A percentile compares a stretch with the other conserved stretches of the same genome.
Evolutionary conservation across 2,888 invertebrate genomes (phyloP).

Genomic region (Oscheius sp.): DNA sequence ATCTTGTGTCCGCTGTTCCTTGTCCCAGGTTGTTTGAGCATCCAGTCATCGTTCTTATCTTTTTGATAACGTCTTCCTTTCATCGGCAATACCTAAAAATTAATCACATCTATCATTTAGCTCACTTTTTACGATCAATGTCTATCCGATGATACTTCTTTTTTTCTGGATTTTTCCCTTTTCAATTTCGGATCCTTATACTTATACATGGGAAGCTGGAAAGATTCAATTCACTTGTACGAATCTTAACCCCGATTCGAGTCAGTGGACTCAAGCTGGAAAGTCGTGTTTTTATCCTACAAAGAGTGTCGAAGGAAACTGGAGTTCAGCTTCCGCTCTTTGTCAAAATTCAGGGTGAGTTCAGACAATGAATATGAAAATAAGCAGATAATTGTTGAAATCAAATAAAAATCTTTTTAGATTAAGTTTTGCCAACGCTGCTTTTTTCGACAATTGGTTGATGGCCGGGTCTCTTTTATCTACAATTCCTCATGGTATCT

Average conservation of each 20-base stretch:
- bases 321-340: not conserved
- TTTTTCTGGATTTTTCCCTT: not conserved
- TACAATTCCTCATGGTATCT: not conserved
- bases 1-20: slow-evolving; percentile 8
- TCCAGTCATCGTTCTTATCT: slow-evolving; percentile 4
- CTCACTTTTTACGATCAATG: slow-evolving; percentile 7
- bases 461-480: slow-evolving; percentile 17
- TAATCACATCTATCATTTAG: not conserved
- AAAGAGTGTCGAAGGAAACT: not conserved
- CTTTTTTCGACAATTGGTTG: slow-evolving; percentile 24
- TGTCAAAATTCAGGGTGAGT: slow-evolving; percentile 2
- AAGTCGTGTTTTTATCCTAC: slow-evolving; percentile 16
- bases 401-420: not conserved
- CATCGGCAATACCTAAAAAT: not conserved
- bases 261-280: slow-evolving; percentile 14
- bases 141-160: slow-evolving; percentile 6
- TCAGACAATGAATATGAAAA: not conserved
- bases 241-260: not conserved
- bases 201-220: slow-evolving; percentile 10
- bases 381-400: not conserved
- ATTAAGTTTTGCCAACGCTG: slow-evolving; percentile 13
- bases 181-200: slow-evolving; percentile 7
- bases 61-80: not conserved
- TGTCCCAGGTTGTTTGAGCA: not conserved
- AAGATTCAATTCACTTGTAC: not conserved